Evolutionary conservation across 2,797 vertebrate species (phyloP).

Genomic region (Etheostoma nigrum): DNA sequence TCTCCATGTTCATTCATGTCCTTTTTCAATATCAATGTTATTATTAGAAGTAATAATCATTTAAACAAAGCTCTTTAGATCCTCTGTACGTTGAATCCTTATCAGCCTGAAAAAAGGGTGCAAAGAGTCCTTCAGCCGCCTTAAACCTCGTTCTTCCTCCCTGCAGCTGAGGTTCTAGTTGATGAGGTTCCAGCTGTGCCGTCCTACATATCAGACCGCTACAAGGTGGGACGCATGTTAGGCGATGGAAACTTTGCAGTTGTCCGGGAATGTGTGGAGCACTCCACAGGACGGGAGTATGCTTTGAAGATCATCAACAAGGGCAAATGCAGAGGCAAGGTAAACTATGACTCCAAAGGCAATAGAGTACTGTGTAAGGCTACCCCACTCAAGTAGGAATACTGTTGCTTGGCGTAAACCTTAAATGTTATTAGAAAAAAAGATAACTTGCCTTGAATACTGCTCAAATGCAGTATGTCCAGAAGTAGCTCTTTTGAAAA

Average conservation of each 20-base stretch:
- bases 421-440: background rate
- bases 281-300: slow-evolving; percentile 94
- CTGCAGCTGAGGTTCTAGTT: slow-evolving; percentile 85
- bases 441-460: background rate
- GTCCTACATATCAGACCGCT: slow-evolving; percentile 92
- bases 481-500: background rate
- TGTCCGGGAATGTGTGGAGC: slow-evolving; percentile 95
- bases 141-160: slow-evolving; percentile 7
- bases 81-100: background rate
- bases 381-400: background rate
- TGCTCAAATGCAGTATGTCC: background rate
- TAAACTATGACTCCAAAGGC: slow-evolving; percentile 67
- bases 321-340: slow-evolving; percentile 98
- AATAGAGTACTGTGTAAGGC: background rate
- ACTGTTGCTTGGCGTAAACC: background rate
- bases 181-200: slow-evolving; percentile 94
- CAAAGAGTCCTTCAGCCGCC: slow-evolving; percentile 1
- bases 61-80: background rate
- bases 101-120: background rate
- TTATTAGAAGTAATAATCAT: background rate
- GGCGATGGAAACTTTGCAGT: slow-evolving; percentile 99
- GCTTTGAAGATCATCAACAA: slow-evolving; percentile 99
- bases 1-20: too few species aligned
- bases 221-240: slow-evolving; percentile 95
- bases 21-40: background rate